phyloP scores from a whole-genome alignment of 2,888 invertebrate species.

The Lumbricus terrestris region DNA sequence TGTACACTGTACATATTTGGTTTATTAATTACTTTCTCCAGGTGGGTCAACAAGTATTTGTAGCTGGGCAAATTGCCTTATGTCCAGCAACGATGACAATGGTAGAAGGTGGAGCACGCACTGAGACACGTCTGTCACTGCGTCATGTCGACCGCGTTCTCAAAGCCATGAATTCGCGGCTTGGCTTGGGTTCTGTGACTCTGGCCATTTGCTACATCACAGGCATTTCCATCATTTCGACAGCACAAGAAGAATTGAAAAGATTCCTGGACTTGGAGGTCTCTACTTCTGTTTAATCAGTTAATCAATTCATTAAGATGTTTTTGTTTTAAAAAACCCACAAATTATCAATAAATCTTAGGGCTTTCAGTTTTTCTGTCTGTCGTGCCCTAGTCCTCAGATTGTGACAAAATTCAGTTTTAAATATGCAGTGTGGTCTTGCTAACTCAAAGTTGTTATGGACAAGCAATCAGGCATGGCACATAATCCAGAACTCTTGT shows the following conservation, averaged over 20 bases:
- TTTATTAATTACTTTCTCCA: neutral
- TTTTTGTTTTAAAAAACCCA: neutral
- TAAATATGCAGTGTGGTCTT: neutral
- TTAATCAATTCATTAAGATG: neutral
- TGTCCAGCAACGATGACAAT: conserved; percentile 78
- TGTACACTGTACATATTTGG: neutral
- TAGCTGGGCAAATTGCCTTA: conserved; percentile 89
- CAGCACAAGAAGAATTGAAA: conserved; percentile 32
- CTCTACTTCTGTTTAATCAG: neutral
- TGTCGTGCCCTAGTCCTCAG: neutral
- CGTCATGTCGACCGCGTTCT: conserved; percentile 80
- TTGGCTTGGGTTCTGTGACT: conserved; percentile 75
- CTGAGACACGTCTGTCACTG: conserved; percentile 78
- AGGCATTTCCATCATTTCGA: conserved; percentile 51
- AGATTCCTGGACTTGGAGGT: neutral
- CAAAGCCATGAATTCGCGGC: conserved; percentile 71
- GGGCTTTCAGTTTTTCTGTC: neutral
- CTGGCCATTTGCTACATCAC: conserved; percentile 86
- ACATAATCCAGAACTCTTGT: too few relatives aligned
- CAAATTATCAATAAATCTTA: neutral
- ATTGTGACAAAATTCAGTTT: neutral
- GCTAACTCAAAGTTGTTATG: too few relatives aligned
- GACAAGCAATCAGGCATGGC: too few relatives aligned
- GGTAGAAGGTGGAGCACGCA: conserved; percentile 72
- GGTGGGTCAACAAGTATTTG: conserved; percentile 76